Evolutionary conservation across 2,113 vertebrate genomes (phyloP), one percentile per base, ranked within the genome.

Genomic region (Psilopsiagon aymara): DNA sequence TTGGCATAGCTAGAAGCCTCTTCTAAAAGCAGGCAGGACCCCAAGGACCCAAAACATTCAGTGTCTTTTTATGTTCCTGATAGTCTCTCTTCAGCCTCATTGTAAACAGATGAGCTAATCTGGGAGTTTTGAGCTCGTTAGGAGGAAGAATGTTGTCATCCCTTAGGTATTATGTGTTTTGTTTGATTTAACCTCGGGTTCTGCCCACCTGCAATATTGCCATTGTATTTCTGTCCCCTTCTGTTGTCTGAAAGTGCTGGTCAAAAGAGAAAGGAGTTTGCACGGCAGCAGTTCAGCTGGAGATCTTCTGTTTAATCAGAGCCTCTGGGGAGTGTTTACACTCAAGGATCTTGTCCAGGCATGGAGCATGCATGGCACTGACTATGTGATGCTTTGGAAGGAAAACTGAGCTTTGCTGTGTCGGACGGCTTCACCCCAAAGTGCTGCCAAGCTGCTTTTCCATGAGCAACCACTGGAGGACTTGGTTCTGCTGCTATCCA

Each of bases 1-100:
- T 76, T 73, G 89, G 86, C 74, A 29, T 85, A 94, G 91, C 93
- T 95, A 70, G 77, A 82, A 84, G 95, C 77, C 29, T 76, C 68
- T 66, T 53, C 43, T 91, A 57, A 92, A 89, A 79, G 89, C 29
- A 55, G 0, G 11, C 13, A 52, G 60, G 46, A 31, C 79, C 67
- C 53, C 33, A 71, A 83, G 68, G 94, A 71, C 47, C 25, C 69
- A 52, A 92, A 95, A 25, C 27, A 79, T 31, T 89, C 70, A n/a
- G 66, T 46, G 35, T 27, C 69, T 68, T 62, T 92, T 91, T 20
- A 85, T 79, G 62, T 24, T 86, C 62, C 68, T 60, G 64, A 17
- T 41, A 24, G 60, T 47, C n/a, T 94, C 60, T 84, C 51, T 86
- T 64, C 92, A 71, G 47, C 16, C 39, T 69, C 24, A 11, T 43